These are phyloP conservation scores for Trialeurodes vaporariorum DNA, from an alignment of 1,140 invertebrate genomes.

Conservation along the genomic window DNA sequence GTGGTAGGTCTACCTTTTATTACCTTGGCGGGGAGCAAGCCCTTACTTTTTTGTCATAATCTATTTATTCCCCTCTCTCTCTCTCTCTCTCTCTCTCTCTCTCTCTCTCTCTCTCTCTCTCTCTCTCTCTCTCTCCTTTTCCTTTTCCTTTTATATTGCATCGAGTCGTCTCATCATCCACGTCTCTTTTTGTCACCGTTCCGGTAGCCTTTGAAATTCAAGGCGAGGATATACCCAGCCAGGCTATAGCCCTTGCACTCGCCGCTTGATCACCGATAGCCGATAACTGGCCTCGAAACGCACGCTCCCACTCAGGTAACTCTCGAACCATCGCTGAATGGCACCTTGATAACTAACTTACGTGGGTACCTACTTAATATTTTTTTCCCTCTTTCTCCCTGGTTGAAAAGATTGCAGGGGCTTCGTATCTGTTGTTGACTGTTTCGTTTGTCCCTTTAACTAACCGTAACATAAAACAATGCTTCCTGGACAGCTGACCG, in stretches of 20 bases:
- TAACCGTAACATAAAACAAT: not conserved
- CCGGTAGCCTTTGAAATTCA: not conserved
- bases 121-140: not conserved
- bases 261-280: no score
- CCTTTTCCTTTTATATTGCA: no score
- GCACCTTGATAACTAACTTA: not conserved
- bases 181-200: not conserved
- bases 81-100: not conserved
- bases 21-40: no score
- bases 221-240: not conserved
- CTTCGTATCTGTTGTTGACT: not conserved
- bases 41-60: not conserved
- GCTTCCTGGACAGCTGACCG: not conserved
- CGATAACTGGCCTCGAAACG: not conserved
- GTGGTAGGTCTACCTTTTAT: not conserved
- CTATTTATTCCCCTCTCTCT: no score
- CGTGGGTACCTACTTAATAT: not conserved
- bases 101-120: not conserved
- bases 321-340: not conserved
- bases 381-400: not conserved
- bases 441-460: not conserved
- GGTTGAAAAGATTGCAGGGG: not conserved
- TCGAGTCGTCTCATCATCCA: not conserved
- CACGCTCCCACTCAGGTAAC: not conserved
- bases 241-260: no score